Conservation (phyloP, 2,113 vertebrate genomes). For the Equus quagga region DNA sequence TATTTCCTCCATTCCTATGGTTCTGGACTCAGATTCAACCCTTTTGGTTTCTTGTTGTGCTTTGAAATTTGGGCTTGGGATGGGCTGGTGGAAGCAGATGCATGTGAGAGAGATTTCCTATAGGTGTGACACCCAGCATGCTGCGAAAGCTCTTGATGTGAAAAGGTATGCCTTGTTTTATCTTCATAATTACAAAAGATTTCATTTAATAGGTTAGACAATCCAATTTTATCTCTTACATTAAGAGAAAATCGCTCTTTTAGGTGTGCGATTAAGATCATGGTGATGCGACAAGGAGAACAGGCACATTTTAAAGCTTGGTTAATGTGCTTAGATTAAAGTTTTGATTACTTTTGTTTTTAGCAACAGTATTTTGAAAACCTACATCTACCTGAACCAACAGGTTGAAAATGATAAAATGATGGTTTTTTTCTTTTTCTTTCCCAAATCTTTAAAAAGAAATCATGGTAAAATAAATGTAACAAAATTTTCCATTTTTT, state of each 20-base stretch:
- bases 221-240: background rate
- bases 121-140: background rate
- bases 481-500: too few species aligned
- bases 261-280: background rate
- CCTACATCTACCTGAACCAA: background rate
- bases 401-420: background rate
- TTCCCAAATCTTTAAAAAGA: background rate
- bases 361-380: background rate
- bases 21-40: background rate
- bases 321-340: background rate
- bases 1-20: background rate
- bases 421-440: background rate
- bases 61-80: background rate
- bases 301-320: background rate
- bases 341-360: background rate
- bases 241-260: constrained; percentile 22
- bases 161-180: constrained; percentile 38
- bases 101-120: accelerated
- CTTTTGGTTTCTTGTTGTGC: background rate
- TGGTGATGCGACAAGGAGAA: background rate
- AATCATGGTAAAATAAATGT: background rate
- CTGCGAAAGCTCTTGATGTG: accelerated
- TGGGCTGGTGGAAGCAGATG: background rate
- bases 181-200: background rate
- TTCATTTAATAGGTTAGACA: constrained; percentile 54